Evolutionary conservation across 2,113 vertebrate genomes (phyloP), one percentile per base, ranked within the genome.

Genomic region (Erpornis zantholeuca): DNA sequence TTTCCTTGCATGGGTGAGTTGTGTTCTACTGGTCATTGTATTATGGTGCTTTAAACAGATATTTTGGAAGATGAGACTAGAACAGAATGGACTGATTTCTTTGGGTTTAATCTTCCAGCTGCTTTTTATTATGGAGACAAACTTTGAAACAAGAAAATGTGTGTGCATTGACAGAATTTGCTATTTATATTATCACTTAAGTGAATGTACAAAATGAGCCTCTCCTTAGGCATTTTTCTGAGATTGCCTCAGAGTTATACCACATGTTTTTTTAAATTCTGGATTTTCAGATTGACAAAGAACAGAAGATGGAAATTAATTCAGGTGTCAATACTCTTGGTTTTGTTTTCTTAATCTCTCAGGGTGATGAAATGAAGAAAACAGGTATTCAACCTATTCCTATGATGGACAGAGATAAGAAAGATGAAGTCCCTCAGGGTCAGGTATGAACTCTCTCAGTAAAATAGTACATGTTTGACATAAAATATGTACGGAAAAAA

Each of bases 341-440:
- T 68, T 87, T 61, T 64, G 7, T 80, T 88, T n/a, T 54, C 40
- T 28, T 68, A 25, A 69, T 71, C 21, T 59, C 29, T 42, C 88
- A 99, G 99, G 99, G 99, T 1, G 99, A 99, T 92, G 99, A 99
- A 95, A 99, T 99, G 99, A 99, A 99, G 97, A 99, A 99, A 97
- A 97, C 99, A n/a, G 99, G 99, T 57, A 98, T 99, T 76, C 99
- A 99, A 35, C 99, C 99, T 7, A 99, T 99, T 54, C 98, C 99
- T 6, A 99, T 99, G 99, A 99, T 99, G 99, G 99, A 99, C 98
- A 97, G 99, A 97, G 99, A 99, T 95, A 99, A 99, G 95, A 98
- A 98, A 90, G 98, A 99, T 49, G 99, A 99, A 96, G 98, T 99
- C 91, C 99, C 99, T 28, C 99, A 99, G 97, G 99, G 99, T 82